Evolutionary conservation across 2,113 vertebrate species (phyloP), one percentile per base, ranked within the genome.

Genomic region (Emydocephalus ijimae): DNA sequence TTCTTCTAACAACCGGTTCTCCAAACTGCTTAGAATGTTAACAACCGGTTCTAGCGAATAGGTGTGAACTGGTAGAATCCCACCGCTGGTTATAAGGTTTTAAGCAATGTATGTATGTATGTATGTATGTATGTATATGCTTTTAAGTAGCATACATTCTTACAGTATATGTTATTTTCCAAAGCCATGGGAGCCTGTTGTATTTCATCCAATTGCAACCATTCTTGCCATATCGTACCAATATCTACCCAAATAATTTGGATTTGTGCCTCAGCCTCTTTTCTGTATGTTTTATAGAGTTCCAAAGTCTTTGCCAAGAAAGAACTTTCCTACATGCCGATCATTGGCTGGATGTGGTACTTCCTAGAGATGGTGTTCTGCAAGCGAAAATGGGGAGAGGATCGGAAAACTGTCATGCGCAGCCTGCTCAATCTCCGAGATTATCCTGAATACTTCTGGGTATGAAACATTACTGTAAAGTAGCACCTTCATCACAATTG

Each of bases 261-360:
- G 34, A 43, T 43, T 43, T 39, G 34, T 43, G 18, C 21, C 74
- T 81, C 34, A 39, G 7, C 34, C 34, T 11, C 43, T 56, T 89
- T 61, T 61, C 6, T 50, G 1, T 52, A 18, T 95, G 45, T 86
- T 74, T 96, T 97, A 85, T 96, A 99, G 99, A 98, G 98, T 95
- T 98, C 99, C 54, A 99, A 99, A 95, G 99, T 99, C 9, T 96
- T 99, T 92, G 99, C 99, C 64, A 99, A 99, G 97, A 99, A 99
- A 89, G 98, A 99, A 95, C 96, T 99, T 93, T 97, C 98, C 7
- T 99, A 98, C 24, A 97, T 99, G 61, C 99, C 99, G 0, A 89
- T 99, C 45, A 99, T 99, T 50, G 99, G 99, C 92, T 99, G 99
- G 99, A 99, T 99, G 99, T 99, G 99, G 99, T 99, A 99, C 97